These are phyloP conservation scores for Phylloscopus whistleri DNA, from an alignment of 2,113 vertebrate species.

Conservation along the genomic window DNA sequence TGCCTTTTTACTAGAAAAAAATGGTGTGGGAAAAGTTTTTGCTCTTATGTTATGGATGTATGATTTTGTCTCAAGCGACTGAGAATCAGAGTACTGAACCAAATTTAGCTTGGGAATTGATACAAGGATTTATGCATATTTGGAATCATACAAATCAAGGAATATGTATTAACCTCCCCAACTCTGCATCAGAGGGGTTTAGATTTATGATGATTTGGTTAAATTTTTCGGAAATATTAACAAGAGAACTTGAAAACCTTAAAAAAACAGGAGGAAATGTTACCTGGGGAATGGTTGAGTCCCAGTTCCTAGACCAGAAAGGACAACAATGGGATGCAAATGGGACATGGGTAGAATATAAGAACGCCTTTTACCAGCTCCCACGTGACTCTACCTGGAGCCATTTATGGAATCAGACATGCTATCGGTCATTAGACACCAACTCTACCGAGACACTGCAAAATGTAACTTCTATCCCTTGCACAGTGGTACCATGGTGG, in stretches of 20 bases:
- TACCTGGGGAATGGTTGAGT: not conserved
- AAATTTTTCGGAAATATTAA: not conserved
- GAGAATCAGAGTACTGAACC: not conserved
- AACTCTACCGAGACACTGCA: not conserved
- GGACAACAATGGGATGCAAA: not conserved
- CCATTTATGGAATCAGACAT: not conserved
- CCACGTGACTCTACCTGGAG: not conserved
- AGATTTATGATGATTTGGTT: constrained; percentile 26
- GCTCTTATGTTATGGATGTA: not conserved
- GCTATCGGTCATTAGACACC: not conserved
- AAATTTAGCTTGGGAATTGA: constrained; percentile 16
- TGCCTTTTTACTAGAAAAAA: not conserved
- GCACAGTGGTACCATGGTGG: not conserved
- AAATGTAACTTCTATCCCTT: constrained; percentile 1
- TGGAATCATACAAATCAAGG: constrained; percentile 12
- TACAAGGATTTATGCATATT: constrained; percentile 26
- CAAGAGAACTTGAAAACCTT: not conserved
- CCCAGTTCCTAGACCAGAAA: not conserved
- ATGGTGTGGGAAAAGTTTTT: not conserved
- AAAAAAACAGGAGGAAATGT: not conserved
- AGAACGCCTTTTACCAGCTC: not conserved
- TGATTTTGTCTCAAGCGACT: not conserved
- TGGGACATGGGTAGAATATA: not conserved
- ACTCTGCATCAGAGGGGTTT: not conserved
- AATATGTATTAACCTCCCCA: not conserved